These are phyloP conservation scores for Pelochelys cantorii DNA, from an alignment of 2,797 vertebrate species.

Conservation along the genomic window DNA sequence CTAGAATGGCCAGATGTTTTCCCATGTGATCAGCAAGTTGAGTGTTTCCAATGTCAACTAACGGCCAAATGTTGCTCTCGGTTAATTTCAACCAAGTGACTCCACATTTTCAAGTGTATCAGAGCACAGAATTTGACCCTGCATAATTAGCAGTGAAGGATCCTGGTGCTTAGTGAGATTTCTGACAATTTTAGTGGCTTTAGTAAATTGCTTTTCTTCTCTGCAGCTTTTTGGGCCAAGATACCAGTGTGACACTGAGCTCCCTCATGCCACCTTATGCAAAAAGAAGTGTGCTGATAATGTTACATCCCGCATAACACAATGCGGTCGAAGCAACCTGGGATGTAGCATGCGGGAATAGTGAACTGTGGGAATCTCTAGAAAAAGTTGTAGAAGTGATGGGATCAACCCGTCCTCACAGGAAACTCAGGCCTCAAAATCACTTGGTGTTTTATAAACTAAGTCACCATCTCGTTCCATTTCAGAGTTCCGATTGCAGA, in stretches of 20 bases:
- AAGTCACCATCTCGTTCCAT: slow-evolving; percentile 17
- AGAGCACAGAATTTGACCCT: not conserved
- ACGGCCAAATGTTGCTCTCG: not conserved
- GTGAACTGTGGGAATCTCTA: slow-evolving; percentile 12
- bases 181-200: not conserved
- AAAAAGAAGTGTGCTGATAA: not conserved
- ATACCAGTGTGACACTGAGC: not conserved
- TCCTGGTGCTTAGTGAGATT: not conserved
- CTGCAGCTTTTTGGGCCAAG: not conserved
- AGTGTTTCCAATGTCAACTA: not conserved
- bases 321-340: not conserved
- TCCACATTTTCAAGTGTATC: not conserved
- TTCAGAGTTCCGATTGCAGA: not conserved
- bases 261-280: not conserved
- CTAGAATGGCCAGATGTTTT: not conserved
- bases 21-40: not conserved
- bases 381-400: not conserved
- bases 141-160: not conserved
- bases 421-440: slow-evolving; percentile 39
- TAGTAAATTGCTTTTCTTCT: rapidly evolving
- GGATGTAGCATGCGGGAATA: not conserved
- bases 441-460: not conserved
- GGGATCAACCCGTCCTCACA: slow-evolving; percentile 40
- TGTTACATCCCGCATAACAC: not conserved
- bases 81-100: not conserved